Evolutionary conservation across 2,888 invertebrate genomes (phyloP).

Genomic region (Caenorhabditis auriculariae): DNA sequence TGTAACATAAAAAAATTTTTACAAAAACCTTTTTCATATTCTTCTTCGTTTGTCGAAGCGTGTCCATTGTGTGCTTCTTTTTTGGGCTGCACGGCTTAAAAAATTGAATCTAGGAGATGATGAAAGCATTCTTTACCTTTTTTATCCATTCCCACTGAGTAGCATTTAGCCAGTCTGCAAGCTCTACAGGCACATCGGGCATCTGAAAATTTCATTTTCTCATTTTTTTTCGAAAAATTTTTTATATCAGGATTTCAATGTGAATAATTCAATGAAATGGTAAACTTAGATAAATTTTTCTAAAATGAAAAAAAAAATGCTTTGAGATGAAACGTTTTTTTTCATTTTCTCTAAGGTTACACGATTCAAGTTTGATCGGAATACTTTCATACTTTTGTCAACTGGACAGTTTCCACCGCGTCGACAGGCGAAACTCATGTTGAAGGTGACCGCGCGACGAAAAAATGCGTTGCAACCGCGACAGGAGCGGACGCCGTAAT

Average conservation of each 20-base stretch:
- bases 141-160: slow-evolving; percentile 52
- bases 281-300: neutral
- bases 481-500: slow-evolving; percentile 63
- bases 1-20: too few relatives aligned
- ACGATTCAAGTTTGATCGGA: neutral
- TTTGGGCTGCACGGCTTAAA: slow-evolving; percentile 32
- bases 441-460: slow-evolving; percentile 58
- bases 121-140: slow-evolving; percentile 18
- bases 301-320: neutral
- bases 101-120: neutral
- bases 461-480: slow-evolving; percentile 58
- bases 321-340: neutral
- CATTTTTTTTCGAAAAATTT: too few relatives aligned
- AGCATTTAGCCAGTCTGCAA: slow-evolving; percentile 51
- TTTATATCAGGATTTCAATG: neutral
- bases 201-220: slow-evolving; percentile 46
- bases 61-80: slow-evolving; percentile 18
- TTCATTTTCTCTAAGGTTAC: neutral
- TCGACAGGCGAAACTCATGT: slow-evolving; percentile 50
- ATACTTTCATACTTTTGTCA: slow-evolving; percentile 50
- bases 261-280: neutral
- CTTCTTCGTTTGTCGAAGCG: too few relatives aligned
- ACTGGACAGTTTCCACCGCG: slow-evolving; percentile 58
- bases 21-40: too few relatives aligned
- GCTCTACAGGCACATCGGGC: slow-evolving; percentile 61